These are phyloP conservation scores for Strongylocentrotus purpuratus DNA, from an alignment of 35 echinoderm and acorn worm genomes.

Conservation along the genomic window DNA sequence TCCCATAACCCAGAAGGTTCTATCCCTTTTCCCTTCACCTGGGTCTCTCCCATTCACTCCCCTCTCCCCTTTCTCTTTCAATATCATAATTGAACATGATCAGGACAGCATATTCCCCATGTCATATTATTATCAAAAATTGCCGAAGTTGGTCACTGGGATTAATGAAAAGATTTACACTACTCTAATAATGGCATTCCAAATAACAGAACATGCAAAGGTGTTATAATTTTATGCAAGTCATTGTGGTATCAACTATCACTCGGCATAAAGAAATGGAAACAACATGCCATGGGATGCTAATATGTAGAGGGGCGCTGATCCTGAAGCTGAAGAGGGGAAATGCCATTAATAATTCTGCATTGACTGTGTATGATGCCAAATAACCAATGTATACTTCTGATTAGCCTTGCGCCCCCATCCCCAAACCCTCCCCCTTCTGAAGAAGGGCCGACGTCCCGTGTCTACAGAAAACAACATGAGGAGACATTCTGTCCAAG, in stretches of 20 bases:
- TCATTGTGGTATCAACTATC: too few relatives aligned
- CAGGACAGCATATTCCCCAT: not conserved
- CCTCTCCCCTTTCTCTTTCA: not conserved
- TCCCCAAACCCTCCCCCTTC: too few relatives aligned
- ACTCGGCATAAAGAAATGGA: too few relatives aligned
- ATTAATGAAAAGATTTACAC: too few relatives aligned
- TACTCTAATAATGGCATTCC: too few relatives aligned
- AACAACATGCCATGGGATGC: too few relatives aligned
- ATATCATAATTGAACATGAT: not conserved
- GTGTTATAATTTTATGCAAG: too few relatives aligned
- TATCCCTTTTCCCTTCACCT: not conserved
- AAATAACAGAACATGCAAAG: too few relatives aligned
- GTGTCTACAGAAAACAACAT: not conserved
- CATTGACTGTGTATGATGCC: not conserved
- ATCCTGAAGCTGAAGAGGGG: too few relatives aligned
- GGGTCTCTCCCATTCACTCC: not conserved
- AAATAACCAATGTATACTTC: too few relatives aligned
- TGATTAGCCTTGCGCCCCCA: not conserved
- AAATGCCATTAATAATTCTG: too few relatives aligned
- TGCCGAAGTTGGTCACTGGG: not conserved
- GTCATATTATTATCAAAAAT: not conserved
- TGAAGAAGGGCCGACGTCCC: not conserved
- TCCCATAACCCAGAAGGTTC: not conserved
- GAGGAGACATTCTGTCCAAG: not conserved
- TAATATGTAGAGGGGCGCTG: not conserved